Evolutionary conservation across 92 coral and sea anemone genomes (phyloP).

Genomic region (Porites evermanni): DNA sequence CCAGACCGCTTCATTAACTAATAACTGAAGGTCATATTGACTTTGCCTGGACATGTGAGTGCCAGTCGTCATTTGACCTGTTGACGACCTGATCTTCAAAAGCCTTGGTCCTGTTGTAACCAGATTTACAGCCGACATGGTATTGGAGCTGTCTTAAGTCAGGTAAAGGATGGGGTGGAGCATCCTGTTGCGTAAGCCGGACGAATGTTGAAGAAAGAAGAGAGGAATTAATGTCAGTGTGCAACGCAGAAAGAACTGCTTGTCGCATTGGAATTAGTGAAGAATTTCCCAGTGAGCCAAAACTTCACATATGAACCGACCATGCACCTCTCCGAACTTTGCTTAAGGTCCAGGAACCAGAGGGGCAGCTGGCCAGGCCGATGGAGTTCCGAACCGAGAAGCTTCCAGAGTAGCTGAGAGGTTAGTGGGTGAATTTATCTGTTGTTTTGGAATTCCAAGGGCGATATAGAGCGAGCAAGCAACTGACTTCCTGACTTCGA

Average conservation of each 20-base stretch:
- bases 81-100: constrained; percentile 27
- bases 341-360: too few species aligned
- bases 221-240: background rate
- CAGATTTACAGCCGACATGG: constrained; percentile 26
- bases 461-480: constrained; percentile 56
- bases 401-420: constrained; percentile 57
- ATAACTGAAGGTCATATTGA: constrained; percentile 13
- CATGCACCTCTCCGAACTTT: too few species aligned
- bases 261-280: too few species aligned
- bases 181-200: background rate
- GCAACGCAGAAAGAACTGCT: background rate
- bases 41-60: constrained; percentile 40
- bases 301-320: too few species aligned
- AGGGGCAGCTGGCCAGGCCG: too few species aligned
- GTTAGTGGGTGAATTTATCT: constrained; percentile 43
- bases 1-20: too few species aligned
- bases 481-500: constrained; percentile 30
- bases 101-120: constrained; percentile 47
- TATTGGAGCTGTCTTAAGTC: too few species aligned
- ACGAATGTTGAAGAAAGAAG: background rate
- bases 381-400: constrained; percentile 33
- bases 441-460: background rate
- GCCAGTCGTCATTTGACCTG: constrained; percentile 36
- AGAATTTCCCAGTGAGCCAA: too few species aligned
- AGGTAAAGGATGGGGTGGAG: background rate